Evolutionary conservation across 2,113 vertebrate genomes (phyloP), one percentile per base, ranked within the genome.

Genomic region (Psittacula cyanocephala): DNA sequence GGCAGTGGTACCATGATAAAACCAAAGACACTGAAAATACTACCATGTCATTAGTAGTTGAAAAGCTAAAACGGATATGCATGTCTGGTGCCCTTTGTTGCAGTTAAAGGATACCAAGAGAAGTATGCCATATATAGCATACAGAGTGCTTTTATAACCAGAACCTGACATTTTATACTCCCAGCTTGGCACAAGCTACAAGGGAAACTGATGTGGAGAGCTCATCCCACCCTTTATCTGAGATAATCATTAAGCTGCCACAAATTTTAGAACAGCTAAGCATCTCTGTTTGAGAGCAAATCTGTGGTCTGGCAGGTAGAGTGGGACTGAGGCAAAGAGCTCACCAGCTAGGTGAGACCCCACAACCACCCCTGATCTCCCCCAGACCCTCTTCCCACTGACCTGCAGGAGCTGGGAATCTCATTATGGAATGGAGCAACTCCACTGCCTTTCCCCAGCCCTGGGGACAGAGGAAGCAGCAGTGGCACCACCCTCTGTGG

Each of bases 401-500:
- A 50, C 41, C 55, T 35, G 52, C 13, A 43, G 64, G 25, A 75
- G 28, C 33, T 28, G 52, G 37, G 33, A 57, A 78, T 55, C 70
- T 46, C 47, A 17, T 44, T 15, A 24, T 0, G 1, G 28, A 13
- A 17, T 24, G 41, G 31, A 79, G 19, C 37, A 69, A 44, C 78
- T 55, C 31, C 4, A 1, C 13, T 0, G 0, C 6, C 47, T 64
- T 31, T 64, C 31, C 52, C 39, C 3, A 4, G 39, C 22, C 14
- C 20, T 12, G 31, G 31, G 28, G 41, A 49, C 12, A 76, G 41
- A 47, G 29, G 29, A 6, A 37, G 20, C 11, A 35, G 35, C 11
- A 11, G 27, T 9, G 23, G 41, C 35, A 85, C 4, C 53, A 59
- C 5, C 11, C 12, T 62, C 41, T 7, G 25, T 2, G 11, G 33